Base-by-base conservation (phyloP, 2,888 invertebrate genomes). In the Palloptera scutellata region DNA sequence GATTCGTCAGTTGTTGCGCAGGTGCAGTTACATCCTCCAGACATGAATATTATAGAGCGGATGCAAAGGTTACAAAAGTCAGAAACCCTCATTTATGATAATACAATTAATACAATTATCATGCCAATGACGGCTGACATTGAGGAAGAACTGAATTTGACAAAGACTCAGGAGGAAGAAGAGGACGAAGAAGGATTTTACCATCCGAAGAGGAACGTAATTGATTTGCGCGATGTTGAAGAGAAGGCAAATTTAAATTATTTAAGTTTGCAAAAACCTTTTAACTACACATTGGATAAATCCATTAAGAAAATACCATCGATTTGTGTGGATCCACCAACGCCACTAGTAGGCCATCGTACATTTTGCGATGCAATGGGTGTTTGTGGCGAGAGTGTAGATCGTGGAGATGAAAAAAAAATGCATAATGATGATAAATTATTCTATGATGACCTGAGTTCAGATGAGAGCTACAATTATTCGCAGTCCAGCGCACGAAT, bases 261-360 rank as follows among this genome's bases (percentile, higher is more conserved):
- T 48, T 4, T 40, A n/a, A 10, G 8, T 51, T 55, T 58, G n/a
- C 67, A 69, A 11, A 70, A 20, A 43, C 73, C 67, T 1, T 60
- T 13, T 15, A 65, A 60, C 54, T 64, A 66, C 15, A 43, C 45
- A 19, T 70, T 66, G 40, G 60, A 72, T 15, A 65, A 71, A 13
- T 65, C 69, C 2, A 64, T 72, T 11, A 70, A 72, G 40, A 43
- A 65, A 5, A 73, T 81, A 69, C 83, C 83, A 1, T 75, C 75
- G 11, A 83, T 83, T 10, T 80, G 78, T 42, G 76, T 83, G 1
- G 77, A 83, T 76, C 83, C 83, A 12, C 83, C 83, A 4, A 83
- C 83, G 13, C 82, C 83, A 41, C 55, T 69, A 45, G 40, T 41
- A 40, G 65, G 60, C 1, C 61, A 68, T 20, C 70, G 67, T 11